phyloP scores from a whole-genome alignment of 2,797 vertebrate species.

The Austrolebias charrua region DNA sequence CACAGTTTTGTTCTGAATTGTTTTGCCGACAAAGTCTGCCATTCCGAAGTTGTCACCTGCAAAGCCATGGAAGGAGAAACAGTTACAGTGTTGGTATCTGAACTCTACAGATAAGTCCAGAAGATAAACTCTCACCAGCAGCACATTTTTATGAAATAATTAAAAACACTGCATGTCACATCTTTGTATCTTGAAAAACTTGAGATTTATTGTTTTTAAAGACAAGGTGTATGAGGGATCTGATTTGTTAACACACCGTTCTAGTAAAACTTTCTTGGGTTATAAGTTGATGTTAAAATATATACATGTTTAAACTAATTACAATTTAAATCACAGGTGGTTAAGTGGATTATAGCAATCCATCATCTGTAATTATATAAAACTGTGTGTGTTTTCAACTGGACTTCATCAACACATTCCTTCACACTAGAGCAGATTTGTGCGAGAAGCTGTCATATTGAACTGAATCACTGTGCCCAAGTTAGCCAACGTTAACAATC shows the following conservation, averaged over 20 bases:
- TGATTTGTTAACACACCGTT: too few species aligned
- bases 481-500: too few species aligned
- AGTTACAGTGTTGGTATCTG: not conserved
- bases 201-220: too few species aligned
- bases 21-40: constrained; percentile 71
- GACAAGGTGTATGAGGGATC: too few species aligned
- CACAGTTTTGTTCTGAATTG: constrained; percentile 59
- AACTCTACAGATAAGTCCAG: too few species aligned
- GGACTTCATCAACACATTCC: too few species aligned
- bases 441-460: too few species aligned
- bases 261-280: not conserved
- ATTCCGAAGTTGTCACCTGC: constrained; percentile 78
- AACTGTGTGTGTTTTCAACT: not conserved
- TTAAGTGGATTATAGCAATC: not conserved
- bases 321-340: not conserved
- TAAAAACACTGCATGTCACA: too few species aligned
- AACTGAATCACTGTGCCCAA: too few species aligned
- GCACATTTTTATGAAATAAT: not conserved
- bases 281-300: not conserved
- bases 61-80: constrained; percentile 31
- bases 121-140: not conserved
- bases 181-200: too few species aligned
- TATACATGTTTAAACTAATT: not conserved
- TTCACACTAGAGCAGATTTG: too few species aligned
- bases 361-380: not conserved